These are phyloP conservation scores for Anagrus nilaparvatae DNA, from an alignment of 1,140 invertebrate genomes.

Conservation along the genomic window DNA sequence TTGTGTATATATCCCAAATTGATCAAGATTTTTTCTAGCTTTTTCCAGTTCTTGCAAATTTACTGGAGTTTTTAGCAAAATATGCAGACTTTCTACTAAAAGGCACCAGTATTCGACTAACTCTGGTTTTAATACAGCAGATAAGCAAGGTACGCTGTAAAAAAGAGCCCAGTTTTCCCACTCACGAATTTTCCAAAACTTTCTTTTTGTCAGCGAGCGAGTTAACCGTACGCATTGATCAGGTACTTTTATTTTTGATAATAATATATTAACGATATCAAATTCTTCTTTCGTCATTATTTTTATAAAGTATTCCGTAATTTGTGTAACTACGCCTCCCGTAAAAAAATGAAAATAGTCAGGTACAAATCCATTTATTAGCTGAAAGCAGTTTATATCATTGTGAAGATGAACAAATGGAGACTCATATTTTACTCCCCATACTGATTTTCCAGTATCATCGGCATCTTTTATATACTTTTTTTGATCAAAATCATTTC, in stretches of 20 bases:
- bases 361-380: slow-evolving; percentile 10
- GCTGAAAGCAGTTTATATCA: slow-evolving; percentile 4
- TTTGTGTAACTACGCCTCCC: not conserved
- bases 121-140: not conserved
- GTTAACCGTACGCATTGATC: slow-evolving; percentile 1
- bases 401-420: too few species aligned
- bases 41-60: not conserved
- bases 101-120: slow-evolving; percentile 2
- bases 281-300: not conserved
- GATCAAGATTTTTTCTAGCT: not conserved
- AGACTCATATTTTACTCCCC: not conserved
- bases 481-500: slow-evolving; percentile 1
- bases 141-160: slow-evolving; percentile 7
- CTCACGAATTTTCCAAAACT: not conserved
- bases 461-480: too few species aligned
- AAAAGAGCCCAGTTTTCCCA: slow-evolving; percentile 7
- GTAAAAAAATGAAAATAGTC: slow-evolving; percentile 6
- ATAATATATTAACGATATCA: slow-evolving; percentile 1
- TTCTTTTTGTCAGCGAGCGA: not conserved
- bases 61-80: not conserved
- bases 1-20: slow-evolving; percentile 1
- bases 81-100: slow-evolving; percentile 2
- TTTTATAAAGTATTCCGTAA: slow-evolving; percentile 7
- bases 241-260: not conserved
- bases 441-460: too few species aligned